Conservation (phyloP, 2,888 invertebrate species). For the Lithosia quadra region DNA sequence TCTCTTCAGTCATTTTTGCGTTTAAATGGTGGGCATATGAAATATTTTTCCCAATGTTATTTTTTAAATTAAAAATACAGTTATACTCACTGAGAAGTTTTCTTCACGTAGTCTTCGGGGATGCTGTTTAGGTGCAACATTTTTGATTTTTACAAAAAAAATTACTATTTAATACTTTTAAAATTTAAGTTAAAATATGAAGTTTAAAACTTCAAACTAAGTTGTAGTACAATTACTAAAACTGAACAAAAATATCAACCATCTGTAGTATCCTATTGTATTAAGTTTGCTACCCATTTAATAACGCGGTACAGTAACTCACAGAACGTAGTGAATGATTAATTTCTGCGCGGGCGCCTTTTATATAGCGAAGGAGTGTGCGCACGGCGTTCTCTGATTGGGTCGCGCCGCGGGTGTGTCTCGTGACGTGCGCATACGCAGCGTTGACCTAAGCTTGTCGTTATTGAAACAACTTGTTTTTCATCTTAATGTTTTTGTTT, state of each 20-base stretch:
- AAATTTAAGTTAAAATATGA: conserved; percentile 27
- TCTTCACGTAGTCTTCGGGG: conserved; percentile 79
- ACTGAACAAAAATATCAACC: conserved; percentile 85
- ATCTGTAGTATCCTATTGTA: conserved; percentile 79
- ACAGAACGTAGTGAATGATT: conserved; percentile 38
- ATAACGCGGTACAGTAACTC: conserved; percentile 56
- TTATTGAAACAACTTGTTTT: conserved; percentile 44
- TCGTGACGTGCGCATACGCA: conserved; percentile 54
- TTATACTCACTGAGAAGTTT: conserved; percentile 75
- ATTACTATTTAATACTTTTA: conserved; percentile 57
- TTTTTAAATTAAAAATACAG: neutral
- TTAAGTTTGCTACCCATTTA: conserved; percentile 85
- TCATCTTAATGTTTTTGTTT: conserved; percentile 53
- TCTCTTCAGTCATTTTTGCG: too few relatives aligned
- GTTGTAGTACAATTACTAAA: conserved; percentile 83
- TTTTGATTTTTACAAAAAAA: conserved; percentile 53
- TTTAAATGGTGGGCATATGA: too few relatives aligned
- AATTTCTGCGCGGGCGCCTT: conserved; percentile 64
- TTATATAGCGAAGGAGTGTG: conserved; percentile 74
- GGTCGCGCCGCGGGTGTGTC: conserved; percentile 80
- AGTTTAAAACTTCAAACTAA: conserved; percentile 50
- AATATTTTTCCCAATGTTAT: too few relatives aligned
- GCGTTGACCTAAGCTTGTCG: conserved; percentile 21
- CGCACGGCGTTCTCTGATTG: conserved; percentile 72
- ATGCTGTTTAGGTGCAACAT: conserved; percentile 79